Evolutionary conservation across 2,797 vertebrate species (phyloP).

Genomic region (Labeo calbasu): DNA sequence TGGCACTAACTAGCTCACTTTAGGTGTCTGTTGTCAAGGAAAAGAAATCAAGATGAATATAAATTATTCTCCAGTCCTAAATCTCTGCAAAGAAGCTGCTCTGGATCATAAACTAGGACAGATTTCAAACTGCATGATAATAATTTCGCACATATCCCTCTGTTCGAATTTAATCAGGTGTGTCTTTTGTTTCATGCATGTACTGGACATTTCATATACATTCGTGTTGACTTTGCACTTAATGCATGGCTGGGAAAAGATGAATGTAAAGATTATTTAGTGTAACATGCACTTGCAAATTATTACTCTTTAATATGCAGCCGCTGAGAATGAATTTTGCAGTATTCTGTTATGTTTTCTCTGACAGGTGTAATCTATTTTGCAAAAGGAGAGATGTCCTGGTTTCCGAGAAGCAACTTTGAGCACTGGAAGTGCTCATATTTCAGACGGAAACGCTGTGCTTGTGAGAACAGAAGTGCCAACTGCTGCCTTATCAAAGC

Average conservation of each 20-base stretch:
- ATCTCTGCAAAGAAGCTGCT: neutral
- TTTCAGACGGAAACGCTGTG: conserved; percentile 33
- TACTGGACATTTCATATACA: neutral
- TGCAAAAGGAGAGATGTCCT: neutral
- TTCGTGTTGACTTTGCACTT: neutral
- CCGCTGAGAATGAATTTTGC: neutral
- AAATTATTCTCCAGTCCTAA: neutral
- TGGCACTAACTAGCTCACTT: conserved; percentile 5
- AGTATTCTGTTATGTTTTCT: conserved; percentile 2
- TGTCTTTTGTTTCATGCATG: neutral
- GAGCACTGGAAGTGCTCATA: conserved; percentile 27
- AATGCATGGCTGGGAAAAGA: neutral
- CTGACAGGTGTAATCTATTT: conserved; percentile 20
- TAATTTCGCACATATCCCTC: conserved; percentile 1
- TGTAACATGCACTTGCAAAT: neutral
- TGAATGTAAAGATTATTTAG: neutral
- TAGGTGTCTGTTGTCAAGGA: conserved; percentile 3
- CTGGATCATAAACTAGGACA: conserved; percentile 13
- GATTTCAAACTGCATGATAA: neutral
- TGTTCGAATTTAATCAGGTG: neutral
- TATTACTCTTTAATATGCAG: neutral
- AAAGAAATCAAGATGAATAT: conserved; percentile 8
- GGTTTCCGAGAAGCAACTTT: conserved; percentile 24
- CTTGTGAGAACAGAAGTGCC: conserved; percentile 3
- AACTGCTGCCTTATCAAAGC: conserved; percentile 38